Conservation (phyloP, 2,113 vertebrate species). For the Myotis davidii region DNA sequence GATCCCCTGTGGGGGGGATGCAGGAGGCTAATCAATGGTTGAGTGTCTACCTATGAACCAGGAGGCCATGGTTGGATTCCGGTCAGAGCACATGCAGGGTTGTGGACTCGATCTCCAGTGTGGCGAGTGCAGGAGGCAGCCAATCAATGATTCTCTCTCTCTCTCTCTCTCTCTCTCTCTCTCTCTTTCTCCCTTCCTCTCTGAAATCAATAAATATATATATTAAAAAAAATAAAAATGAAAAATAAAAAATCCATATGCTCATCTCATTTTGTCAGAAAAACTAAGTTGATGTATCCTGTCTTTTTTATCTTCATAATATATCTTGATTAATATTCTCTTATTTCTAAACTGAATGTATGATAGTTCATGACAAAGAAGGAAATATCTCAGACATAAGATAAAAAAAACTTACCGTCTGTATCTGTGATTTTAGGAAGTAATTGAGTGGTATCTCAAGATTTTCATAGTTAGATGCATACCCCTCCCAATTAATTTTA, state of each 20-base stretch:
- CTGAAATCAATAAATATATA: too few relatives aligned
- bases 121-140: too few relatives aligned
- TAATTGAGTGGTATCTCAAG: background rate
- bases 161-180: too few relatives aligned
- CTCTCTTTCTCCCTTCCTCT: too few relatives aligned
- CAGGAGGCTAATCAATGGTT: too few relatives aligned
- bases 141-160: too few relatives aligned
- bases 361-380: constrained; percentile 14
- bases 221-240: background rate
- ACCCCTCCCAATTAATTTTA: background rate
- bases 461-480: background rate
- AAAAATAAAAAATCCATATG: background rate
- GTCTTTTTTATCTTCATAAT: background rate
- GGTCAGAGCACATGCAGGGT: too few relatives aligned
- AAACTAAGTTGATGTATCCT: background rate
- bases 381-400: background rate
- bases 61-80: too few relatives aligned
- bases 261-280: background rate
- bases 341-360: constrained; percentile 10
- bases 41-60: too few relatives aligned
- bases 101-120: too few relatives aligned
- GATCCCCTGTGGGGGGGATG: too few relatives aligned
- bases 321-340: constrained; percentile 3
- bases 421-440: background rate
- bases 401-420: background rate